Percentiles rank a stretch among this genome's conserved stretches.
These are phyloP conservation scores for Amphibalanus amphitrite DNA, from an alignment of 1,140 invertebrate genomes.

Conservation along the genomic window DNA sequence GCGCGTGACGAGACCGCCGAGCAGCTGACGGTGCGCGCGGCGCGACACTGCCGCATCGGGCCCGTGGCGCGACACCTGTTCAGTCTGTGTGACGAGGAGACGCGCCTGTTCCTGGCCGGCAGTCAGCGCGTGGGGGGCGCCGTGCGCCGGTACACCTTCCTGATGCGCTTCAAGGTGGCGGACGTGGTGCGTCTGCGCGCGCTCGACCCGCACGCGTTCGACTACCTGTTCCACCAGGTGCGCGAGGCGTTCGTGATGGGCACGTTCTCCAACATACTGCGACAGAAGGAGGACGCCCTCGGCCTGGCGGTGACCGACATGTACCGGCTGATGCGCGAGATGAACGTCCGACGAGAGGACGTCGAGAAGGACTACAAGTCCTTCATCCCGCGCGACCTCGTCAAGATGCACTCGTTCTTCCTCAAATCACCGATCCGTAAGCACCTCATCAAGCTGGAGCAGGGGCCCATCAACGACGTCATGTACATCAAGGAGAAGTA, in stretches of 20 bases:
- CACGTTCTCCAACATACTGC: constrained; percentile 54
- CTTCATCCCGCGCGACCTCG: constrained; percentile 57
- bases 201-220: constrained; percentile 51
- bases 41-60: neutral
- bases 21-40: neutral
- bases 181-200: constrained; percentile 41
- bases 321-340: constrained; percentile 52
- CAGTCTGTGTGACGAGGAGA: neutral
- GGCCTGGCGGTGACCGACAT: constrained; percentile 70
- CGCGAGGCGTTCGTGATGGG: constrained; percentile 56
- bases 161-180: constrained; percentile 50
- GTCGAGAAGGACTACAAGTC: constrained; percentile 58
- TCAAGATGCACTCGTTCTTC: constrained; percentile 51
- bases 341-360: constrained; percentile 38
- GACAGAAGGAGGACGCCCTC: constrained; percentile 52
- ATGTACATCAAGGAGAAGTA: constrained; percentile 57
- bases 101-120: neutral
- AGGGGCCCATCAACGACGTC: constrained; percentile 40
- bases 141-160: neutral
- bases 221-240: constrained; percentile 72
- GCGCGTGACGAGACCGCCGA: neutral
- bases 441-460: constrained; percentile 6
- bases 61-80: neutral
- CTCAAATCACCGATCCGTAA: constrained; percentile 31
- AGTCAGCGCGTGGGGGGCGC: neutral